Base-by-base conservation (phyloP, 2,888 invertebrate genomes). In the Melipona bicolor region DNA sequence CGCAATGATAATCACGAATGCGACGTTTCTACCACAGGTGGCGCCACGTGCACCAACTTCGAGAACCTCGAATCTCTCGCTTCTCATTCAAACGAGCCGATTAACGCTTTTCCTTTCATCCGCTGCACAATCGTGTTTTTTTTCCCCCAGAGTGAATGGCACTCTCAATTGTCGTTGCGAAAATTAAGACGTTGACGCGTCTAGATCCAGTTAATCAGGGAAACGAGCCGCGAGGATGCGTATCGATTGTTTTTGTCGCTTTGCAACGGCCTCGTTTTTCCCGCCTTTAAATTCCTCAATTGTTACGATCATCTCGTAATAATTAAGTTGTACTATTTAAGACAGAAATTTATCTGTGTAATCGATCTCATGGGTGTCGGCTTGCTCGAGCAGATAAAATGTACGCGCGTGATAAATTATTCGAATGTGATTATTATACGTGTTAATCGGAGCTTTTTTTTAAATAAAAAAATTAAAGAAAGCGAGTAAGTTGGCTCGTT, bases 401-500 rank as follows among this genome's bases (percentile, higher is more conserved):
- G 17, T 15, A 49, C 3, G 2, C 64, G 64, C 21, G 19, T 1
- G 17, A n/a, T 54, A 59, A 68, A 19, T 75, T 59, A 54, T 6
- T 6, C 24, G 43, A 61, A 6, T 5, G 32, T 2, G 32, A 54
- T 49, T 27, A 50, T 62, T 27, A 4, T 19, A 43, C 17, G 24
- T 52, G 19, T 11, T 15, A 19, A 65, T 61, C 15, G 0, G 3
- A 2, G 2, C 0, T n/a, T 56, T 54, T 75, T 43, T 9, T 43
- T 43, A 2, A 11, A 32, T 15, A 50, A 11, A 3, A 0, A 4
- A 11, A 1, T 36, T 67, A 64, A 54, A 72, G 77, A 13, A 67
- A 4, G 0, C 4, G 19, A 3, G 3, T 54, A 81, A 73, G 52
- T 21, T 13, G 95, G 94, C 94, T 95, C 95, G 95, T 95, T 95